These are phyloP conservation scores for Halocynthia aurantium DNA, from an alignment of 23 tunicate species.

Conservation along the genomic window DNA sequence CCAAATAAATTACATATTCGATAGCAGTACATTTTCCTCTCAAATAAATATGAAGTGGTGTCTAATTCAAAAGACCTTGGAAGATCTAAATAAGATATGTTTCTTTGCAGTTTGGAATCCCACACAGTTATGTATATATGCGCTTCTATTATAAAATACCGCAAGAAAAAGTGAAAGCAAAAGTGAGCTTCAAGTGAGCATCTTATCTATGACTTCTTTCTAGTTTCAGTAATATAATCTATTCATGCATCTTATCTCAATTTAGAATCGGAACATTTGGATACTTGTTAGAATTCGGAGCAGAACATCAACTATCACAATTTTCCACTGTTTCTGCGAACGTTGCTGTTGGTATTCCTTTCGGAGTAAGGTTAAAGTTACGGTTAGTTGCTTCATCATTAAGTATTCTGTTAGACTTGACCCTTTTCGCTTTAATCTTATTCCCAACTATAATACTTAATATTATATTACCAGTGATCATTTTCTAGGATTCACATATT, in stretches of 20 bases:
- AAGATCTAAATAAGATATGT: not conserved
- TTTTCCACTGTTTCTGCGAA: slow-evolving; percentile 64
- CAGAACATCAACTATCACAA: slow-evolving; percentile 67
- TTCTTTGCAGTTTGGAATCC: slow-evolving; percentile 61
- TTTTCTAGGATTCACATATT: too few relatives aligned
- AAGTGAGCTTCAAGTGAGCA: slow-evolving; percentile 63
- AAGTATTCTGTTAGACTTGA: not conserved
- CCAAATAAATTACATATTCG: too few relatives aligned
- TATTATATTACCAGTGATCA: too few relatives aligned
- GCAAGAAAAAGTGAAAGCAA: slow-evolving; percentile 29
- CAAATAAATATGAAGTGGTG: too few relatives aligned
- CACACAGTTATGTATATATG: slow-evolving; percentile 61
- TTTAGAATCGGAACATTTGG: slow-evolving; percentile 78
- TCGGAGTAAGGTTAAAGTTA: slow-evolving; percentile 68
- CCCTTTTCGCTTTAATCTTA: too few relatives aligned
- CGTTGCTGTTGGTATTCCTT: slow-evolving; percentile 66
- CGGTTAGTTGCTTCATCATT: slow-evolving; percentile 18
- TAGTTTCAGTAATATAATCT: not conserved
- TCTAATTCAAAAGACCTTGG: not conserved
- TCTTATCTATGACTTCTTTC: not conserved
- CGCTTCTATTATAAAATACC: slow-evolving; percentile 52
- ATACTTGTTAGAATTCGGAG: slow-evolving; percentile 67
- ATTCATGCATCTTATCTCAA: not conserved
- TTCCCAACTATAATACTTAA: too few relatives aligned
- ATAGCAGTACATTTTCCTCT: too few relatives aligned